A percentile compares a stretch with the other conserved stretches of the same genome.
phyloP scores from a whole-genome alignment of 2,113 vertebrate species.

The Laterallus jamaicensis region DNA sequence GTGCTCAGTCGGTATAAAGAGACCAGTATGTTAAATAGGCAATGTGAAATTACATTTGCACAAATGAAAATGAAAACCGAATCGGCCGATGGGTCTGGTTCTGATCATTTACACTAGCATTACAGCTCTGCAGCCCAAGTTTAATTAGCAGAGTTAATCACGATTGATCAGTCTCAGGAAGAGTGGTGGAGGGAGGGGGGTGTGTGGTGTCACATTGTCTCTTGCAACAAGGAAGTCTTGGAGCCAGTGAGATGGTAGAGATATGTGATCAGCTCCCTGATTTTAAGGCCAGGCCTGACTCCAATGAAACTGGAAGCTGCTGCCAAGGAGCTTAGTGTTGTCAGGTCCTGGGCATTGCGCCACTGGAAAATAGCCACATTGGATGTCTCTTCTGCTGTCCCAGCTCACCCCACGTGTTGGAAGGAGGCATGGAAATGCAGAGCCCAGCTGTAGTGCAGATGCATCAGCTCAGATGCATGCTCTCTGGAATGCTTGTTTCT shows the following conservation, averaged over 20 bases:
- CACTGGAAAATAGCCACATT: slow-evolving; percentile 54
- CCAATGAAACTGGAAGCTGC: slow-evolving; percentile 26
- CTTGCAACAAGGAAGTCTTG: neutral
- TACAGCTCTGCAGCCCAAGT: slow-evolving; percentile 1
- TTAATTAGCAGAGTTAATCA: slow-evolving; percentile 49
- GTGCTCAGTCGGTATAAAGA: neutral
- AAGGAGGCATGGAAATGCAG: slow-evolving; percentile 39
- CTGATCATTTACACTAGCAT: neutral
- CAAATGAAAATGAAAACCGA: slow-evolving; percentile 13
- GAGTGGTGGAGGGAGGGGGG: neutral
- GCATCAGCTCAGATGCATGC: slow-evolving; percentile 7
- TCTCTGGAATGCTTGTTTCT: slow-evolving; percentile 7
- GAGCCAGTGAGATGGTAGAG: slow-evolving; percentile 21
- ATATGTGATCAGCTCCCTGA: slow-evolving; percentile 33
- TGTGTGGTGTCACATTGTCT: neutral
- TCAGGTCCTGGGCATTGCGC: slow-evolving; percentile 57
- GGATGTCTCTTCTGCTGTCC: slow-evolving; percentile 13
- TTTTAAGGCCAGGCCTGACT: slow-evolving; percentile 42
- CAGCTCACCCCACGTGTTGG: slow-evolving; percentile 39
- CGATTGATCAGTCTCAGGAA: slow-evolving; percentile 20
- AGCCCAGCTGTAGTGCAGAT: slow-evolving; percentile 62
- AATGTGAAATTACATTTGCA: neutral
- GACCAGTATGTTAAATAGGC: neutral
- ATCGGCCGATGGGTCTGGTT: slow-evolving; percentile 2
- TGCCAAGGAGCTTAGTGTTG: slow-evolving; percentile 46